Evolutionary conservation across 2,888 invertebrate genomes (phyloP), one percentile per base, ranked within the genome.

Genomic region (Macropis europaea): DNA sequence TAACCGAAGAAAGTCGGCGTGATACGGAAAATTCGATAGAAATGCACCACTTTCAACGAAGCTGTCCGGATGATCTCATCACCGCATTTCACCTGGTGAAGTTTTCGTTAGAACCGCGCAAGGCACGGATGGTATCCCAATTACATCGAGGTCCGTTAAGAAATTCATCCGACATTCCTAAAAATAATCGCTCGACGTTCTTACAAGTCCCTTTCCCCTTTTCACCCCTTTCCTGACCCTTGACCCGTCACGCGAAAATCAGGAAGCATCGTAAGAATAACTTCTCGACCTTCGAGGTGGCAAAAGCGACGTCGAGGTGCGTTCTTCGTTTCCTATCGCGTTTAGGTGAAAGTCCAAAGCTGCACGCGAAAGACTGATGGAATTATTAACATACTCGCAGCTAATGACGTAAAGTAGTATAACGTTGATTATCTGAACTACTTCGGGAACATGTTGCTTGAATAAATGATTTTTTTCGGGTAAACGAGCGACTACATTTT

Each of bases 261-360:
- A 67, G 69, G 72, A 75, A 76, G 59, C 61, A 54, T 50, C 64
- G 59, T 59, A 56, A 68, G 73, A 81, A 76, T 79, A 69, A 71
- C 69, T 75, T 57, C 15, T 7, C 48, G 45, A 60, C 66, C 60
- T 56, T 69, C 48, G 19, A 34, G n/a, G 47, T 53, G 22, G 24
- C 28, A 30, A 45, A 43, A 22, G 17, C 32, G 34, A 43, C 57
- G 19, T 26, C 36, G 17, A 38, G n/a, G 22, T 9, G 24, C 40
- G 45, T 36, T 47, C 24, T 34, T 38, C 15, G 15, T 30, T 15
- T 30, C n/a, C n/a, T n/a, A 19, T 13, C 36, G 22, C 48, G 9
- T 24, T 26, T 30, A 24, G 11, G 2, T 24, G 2, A 28, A 4
- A n/a, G 15, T n/a, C 13, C 17, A 15, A 36, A n/a, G 15, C n/a